Evolutionary conservation across 2,113 vertebrate genomes (phyloP), one percentile per base, ranked within the genome.

Genomic region (Spea multiplicata): DNA sequence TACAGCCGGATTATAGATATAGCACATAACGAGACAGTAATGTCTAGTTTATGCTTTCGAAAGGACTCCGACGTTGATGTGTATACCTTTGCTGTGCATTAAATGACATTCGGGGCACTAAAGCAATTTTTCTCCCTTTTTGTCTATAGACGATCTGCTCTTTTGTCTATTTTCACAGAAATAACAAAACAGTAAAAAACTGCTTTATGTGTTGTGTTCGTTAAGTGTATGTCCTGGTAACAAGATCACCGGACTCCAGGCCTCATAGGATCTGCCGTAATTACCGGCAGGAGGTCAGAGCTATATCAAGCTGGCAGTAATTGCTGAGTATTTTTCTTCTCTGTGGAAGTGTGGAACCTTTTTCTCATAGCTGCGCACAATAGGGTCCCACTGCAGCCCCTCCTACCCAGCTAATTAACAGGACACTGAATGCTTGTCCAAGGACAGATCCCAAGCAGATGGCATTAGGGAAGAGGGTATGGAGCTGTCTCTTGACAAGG

Each of bases 311-410:
- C 71, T 67, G 49, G 73, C 78, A 61, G 64, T 80, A 80, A 80
- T 80, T 80, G 78, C 78, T n/a, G 64, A 67, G 71, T 80, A 86
- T 83, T 82, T 86, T 88, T 82, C 64, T 64, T 76, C 82, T 88
- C 81, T 76, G 76, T 84, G 86, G 86, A 86, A 86, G 74, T 88
- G 84, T 75, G 81, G 86, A 86, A 87, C 86, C 88, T 82, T 66
- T 85, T 90, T 80, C 78, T 80, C 78, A 80, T 74, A 80, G 78
- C 65, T 57, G 69, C 77, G 84, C 82, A 89, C 86, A 90, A 86
- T 83, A 85, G 53, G 81, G 76, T 55, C 84, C 85, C 71, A 82
- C 85, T 86, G 82, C 71, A 87, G 55, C 82, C 73, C 81, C 83
- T 86, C 64, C 53, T 82, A 82, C 67, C 75, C 76, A 70, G 80